Percentiles rank a stretch among this genome's conserved stretches.
Evolutionary conservation across 2,888 invertebrate species (phyloP).

Genomic region (Linyphia triangularis): DNA sequence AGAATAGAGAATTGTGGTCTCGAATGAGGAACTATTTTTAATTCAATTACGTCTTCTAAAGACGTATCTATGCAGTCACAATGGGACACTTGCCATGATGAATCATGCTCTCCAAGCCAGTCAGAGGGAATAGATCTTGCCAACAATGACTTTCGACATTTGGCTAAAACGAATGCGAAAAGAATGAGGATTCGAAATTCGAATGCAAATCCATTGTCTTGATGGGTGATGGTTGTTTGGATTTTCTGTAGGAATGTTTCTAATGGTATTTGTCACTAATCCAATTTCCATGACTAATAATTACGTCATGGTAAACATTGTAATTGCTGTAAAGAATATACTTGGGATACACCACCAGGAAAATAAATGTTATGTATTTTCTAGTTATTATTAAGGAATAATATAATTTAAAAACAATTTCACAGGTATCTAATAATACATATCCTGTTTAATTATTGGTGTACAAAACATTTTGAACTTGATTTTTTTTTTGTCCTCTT

Average conservation of each 20-base stretch:
- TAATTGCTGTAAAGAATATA: no score
- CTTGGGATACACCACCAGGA: no score
- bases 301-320: neutral
- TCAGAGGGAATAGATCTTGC: neutral
- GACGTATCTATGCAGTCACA: slow-evolving; percentile 1
- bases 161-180: neutral
- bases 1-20: neutral
- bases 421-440: no score
- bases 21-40: slow-evolving; percentile 1
- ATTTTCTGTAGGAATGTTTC: neutral
- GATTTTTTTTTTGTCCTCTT: no score
- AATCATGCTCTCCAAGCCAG: slow-evolving; percentile 31
- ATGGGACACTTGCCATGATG: slow-evolving; percentile 63
- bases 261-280: neutral
- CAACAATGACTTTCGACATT: slow-evolving; percentile 30
- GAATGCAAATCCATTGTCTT: slow-evolving; percentile 1
- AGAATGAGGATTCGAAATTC: neutral
- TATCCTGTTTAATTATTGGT: no score
- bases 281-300: neutral
- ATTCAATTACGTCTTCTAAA: slow-evolving; percentile 13
- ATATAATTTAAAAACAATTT: no score
- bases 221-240: neutral
- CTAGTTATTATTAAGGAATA: no score
- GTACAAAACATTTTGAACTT: no score
- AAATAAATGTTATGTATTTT: no score